A percentile compares a stretch with the other conserved stretches of the same genome.
phyloP scores from a whole-genome alignment of 2,797 vertebrate genomes.

The Helicolenus hilgendorfi region DNA sequence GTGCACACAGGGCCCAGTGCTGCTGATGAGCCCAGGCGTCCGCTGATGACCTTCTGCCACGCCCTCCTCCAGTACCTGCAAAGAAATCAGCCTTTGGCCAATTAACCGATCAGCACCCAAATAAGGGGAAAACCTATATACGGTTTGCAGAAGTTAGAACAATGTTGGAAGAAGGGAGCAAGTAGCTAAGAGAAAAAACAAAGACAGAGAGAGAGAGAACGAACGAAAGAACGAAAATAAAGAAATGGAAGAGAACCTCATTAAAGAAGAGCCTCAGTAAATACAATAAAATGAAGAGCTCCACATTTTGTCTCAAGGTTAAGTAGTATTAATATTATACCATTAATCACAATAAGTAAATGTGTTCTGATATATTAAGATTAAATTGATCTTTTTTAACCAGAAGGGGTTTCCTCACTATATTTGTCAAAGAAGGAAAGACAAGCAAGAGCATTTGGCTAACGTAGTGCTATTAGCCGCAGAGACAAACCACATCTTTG shows the following conservation, averaged over 20 bases:
- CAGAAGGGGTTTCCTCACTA: too few relatives aligned
- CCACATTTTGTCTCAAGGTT: neutral
- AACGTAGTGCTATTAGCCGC: neutral
- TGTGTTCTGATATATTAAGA: neutral
- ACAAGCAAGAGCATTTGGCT: neutral
- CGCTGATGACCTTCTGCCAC: rapidly evolving
- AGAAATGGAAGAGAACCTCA: neutral
- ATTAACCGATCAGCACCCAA: neutral
- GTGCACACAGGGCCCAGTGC: neutral
- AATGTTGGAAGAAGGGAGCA: neutral
- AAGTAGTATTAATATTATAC: neutral
- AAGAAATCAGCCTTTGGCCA: neutral
- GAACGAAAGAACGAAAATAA: neutral
- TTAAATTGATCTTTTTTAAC: neutral
- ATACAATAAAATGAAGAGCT: neutral
- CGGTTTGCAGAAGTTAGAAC: neutral
- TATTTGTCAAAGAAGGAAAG: neutral
- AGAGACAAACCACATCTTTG: neutral
- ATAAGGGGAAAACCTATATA: neutral
- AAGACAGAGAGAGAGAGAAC: neutral
- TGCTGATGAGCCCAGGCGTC: neutral
- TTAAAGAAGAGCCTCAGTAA: neutral
- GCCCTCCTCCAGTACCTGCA: neutral
- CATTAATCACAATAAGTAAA: neutral
- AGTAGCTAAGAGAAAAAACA: neutral